Conservation (phyloP, 2,113 vertebrate genomes). For the Erpornis zantholeuca region DNA sequence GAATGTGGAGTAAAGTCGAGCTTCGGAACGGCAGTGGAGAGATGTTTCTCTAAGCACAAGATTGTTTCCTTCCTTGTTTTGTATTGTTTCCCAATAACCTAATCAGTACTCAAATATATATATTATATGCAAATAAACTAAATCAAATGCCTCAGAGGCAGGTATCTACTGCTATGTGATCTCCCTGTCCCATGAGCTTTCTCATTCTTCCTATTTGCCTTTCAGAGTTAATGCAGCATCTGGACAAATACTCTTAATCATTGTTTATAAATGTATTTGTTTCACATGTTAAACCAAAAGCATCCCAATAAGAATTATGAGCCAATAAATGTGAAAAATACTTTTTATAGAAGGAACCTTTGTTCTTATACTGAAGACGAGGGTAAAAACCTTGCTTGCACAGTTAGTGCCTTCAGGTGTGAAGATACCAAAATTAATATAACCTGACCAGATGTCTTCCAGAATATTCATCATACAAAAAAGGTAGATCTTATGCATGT, state of each 20-base stretch:
- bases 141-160: background rate
- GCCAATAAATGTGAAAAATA: background rate
- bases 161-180: background rate
- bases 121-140: background rate
- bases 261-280: background rate
- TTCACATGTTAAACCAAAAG: background rate
- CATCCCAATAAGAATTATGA: background rate
- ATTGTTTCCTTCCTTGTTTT: background rate
- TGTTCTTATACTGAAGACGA: background rate
- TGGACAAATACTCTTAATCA: background rate
- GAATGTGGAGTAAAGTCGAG: background rate
- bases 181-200: background rate
- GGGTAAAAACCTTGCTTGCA: background rate
- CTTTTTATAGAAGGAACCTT: background rate
- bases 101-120: background rate
- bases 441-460: background rate
- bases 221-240: background rate
- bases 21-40: background rate
- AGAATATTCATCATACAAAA: background rate
- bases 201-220: background rate
- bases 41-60: background rate
- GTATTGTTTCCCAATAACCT: background rate
- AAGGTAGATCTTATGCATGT: background rate
- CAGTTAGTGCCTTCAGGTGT: background rate
- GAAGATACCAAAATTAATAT: background rate